Base-by-base conservation (phyloP, 2,888 invertebrate species). In the Oscheius sp. region DNA sequence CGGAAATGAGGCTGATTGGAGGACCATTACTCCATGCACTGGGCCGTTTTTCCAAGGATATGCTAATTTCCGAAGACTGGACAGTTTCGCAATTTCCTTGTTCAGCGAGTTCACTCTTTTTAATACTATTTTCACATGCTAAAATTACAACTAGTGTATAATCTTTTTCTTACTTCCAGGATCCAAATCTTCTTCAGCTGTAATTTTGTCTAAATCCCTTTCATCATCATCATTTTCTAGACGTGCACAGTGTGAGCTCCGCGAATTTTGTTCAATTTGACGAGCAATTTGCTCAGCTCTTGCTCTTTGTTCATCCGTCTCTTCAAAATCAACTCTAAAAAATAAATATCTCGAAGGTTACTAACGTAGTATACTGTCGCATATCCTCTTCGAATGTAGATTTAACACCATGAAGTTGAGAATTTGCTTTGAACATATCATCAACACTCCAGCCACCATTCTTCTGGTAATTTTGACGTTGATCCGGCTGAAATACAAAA, bases 341-440 rank as follows among this genome's bases (percentile, higher is more conserved):
- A 4, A 26, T 12, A 2, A 38, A 22, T 2, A 30, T 14, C 32
- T 14, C 2, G 2, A 47, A 45, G 17, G 9, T 17, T 41, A 72
- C 75, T 59, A 17, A 78, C 75, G 78, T 87, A 74, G 96, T 96
- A 86, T 97, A 97, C 41, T 94, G 93, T n/a, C 91, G 90, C 80
- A 97, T 88, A 72, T 92, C 92, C 84, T 94, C 93, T 86, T 94
- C 94, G 87, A 93, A 97, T 2, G 94, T 94, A 78, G 94, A 93
- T 83, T 92, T 92, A 9, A 96, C 94, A 64, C 95, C 94, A 17
- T 54, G 54, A 77, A 92, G 90, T 86, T 91, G 90, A 87, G 94
- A 93, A 88, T 96, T 96, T 87, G 92, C 93, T 76, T 92, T 90
- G 88, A 97, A 97, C 96, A 97, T 97, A 80, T 96, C 95, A 87